Percentiles rank a stretch among this genome's conserved stretches.
Conservation (phyloP, 2,113 vertebrate genomes). For the Grammomys surdaster region DNA sequence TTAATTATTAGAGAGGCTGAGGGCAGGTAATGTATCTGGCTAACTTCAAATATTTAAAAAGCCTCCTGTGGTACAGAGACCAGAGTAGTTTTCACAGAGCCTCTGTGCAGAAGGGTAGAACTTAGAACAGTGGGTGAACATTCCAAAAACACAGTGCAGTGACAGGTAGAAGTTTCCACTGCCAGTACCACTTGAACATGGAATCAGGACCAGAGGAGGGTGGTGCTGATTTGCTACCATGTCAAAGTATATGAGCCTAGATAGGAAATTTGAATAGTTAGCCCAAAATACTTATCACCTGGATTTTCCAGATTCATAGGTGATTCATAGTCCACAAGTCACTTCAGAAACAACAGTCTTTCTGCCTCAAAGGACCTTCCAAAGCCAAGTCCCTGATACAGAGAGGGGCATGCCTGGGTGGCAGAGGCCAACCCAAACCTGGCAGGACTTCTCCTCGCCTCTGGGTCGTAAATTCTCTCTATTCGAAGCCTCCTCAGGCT, state of each 20-base stretch:
- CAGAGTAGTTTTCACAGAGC: background rate
- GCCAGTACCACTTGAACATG: background rate
- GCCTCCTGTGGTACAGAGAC: conserved; percentile 4
- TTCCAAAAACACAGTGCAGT: background rate
- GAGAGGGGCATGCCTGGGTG: background rate
- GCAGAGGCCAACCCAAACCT: background rate
- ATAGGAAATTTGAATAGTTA: background rate
- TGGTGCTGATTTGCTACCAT: background rate
- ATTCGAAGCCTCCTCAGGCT: background rate
- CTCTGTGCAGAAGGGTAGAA: background rate
- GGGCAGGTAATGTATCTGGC: background rate
- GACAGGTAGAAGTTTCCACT: conserved; percentile 1
- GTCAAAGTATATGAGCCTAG: background rate
- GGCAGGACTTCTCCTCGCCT: background rate
- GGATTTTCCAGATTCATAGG: conserved; percentile 38
- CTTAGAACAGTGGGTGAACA: background rate
- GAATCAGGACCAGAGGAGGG: background rate
- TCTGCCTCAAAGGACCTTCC: background rate
- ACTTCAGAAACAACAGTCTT: background rate
- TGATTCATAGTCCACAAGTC: background rate
- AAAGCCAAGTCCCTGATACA: background rate
- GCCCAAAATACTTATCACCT: background rate
- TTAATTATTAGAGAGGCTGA: conserved; percentile 15
- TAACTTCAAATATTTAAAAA: conserved; percentile 54
- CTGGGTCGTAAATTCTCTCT: background rate